Percentiles rank a stretch among this genome's conserved stretches.
These are phyloP conservation scores for Tetragnatha versicolor DNA, from an alignment of 1,140 invertebrate genomes.

Conservation along the genomic window DNA sequence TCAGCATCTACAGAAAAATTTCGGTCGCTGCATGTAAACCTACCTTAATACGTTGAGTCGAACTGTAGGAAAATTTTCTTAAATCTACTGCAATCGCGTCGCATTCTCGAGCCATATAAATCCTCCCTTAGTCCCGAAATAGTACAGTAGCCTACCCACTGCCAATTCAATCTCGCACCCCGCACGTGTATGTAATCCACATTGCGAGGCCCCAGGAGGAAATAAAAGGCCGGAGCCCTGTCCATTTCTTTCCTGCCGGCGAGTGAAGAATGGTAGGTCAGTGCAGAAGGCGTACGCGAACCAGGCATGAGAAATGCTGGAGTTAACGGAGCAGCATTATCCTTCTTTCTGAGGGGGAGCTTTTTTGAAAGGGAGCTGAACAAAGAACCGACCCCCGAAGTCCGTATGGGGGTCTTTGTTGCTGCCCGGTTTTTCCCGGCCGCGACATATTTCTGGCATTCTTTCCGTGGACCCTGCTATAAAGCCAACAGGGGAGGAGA, in stretches of 20 bases:
- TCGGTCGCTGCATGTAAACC: too few species aligned
- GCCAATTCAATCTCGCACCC: neutral
- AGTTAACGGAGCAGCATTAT: conserved; percentile 30
- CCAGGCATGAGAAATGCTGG: conserved; percentile 37
- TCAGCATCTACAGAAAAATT: too few species aligned
- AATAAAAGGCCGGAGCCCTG: neutral
- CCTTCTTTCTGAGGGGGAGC: conserved; percentile 9
- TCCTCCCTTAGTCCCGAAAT: neutral
- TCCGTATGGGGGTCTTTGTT: too few species aligned
- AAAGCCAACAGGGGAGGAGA: too few species aligned
- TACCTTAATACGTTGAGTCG: too few species aligned
- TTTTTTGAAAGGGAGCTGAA: conserved; percentile 34
- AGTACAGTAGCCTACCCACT: neutral
- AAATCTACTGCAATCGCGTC: too few species aligned
- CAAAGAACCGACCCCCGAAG: neutral
- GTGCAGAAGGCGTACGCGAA: conserved; percentile 14
- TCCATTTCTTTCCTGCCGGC: neutral
- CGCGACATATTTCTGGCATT: too few species aligned
- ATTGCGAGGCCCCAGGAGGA: neutral
- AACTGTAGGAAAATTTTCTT: too few species aligned
- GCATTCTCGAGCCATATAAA: too few species aligned
- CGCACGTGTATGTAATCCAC: conserved; percentile 19
- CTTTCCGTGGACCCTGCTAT: neutral
- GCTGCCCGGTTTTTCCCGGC: too few species aligned
- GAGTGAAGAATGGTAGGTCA: conserved; percentile 23